Evolutionary conservation across 2,888 invertebrate species (phyloP).

Genomic region (Carterocephalus palaemon): DNA sequence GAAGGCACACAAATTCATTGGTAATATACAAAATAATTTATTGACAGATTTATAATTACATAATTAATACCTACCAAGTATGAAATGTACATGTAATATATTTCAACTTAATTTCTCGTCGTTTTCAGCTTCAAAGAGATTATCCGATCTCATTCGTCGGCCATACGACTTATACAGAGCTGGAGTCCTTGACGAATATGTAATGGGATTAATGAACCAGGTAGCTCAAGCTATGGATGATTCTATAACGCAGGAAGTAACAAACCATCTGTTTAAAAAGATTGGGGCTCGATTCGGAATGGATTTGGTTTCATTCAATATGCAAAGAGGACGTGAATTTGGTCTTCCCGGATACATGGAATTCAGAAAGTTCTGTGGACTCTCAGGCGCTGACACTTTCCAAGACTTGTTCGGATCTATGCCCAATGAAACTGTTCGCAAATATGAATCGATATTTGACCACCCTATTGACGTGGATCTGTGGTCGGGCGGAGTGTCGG

Average conservation of each 20-base stretch:
- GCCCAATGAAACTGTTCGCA: conserved; percentile 91
- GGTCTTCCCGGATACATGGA: conserved; percentile 96
- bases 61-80: background rate
- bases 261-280: conserved; percentile 94
- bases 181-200: conserved; percentile 93
- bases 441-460: conserved; percentile 91
- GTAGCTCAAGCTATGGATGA: conserved; percentile 97
- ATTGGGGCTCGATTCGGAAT: conserved; percentile 87
- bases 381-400: conserved; percentile 87
- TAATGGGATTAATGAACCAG: conserved; percentile 96
- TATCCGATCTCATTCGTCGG: conserved; percentile 92
- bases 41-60: background rate
- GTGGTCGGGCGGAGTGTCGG: conserved; percentile 97
- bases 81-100: conserved; percentile 3
- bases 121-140: conserved; percentile 89
- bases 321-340: conserved; percentile 95
- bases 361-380: conserved; percentile 93
- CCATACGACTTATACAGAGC: conserved; percentile 94
- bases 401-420: conserved; percentile 91
- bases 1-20: conserved; percentile 95
- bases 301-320: conserved; percentile 95
- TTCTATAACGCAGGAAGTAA: conserved; percentile 93
- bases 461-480: conserved; percentile 95
- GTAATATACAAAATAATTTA: conserved; percentile 61
- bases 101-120: too few relatives aligned